Percentiles rank a stretch among this genome's conserved stretches.
Evolutionary conservation across 1,140 invertebrate species (phyloP).

Genomic region (Ceratina japonica): DNA sequence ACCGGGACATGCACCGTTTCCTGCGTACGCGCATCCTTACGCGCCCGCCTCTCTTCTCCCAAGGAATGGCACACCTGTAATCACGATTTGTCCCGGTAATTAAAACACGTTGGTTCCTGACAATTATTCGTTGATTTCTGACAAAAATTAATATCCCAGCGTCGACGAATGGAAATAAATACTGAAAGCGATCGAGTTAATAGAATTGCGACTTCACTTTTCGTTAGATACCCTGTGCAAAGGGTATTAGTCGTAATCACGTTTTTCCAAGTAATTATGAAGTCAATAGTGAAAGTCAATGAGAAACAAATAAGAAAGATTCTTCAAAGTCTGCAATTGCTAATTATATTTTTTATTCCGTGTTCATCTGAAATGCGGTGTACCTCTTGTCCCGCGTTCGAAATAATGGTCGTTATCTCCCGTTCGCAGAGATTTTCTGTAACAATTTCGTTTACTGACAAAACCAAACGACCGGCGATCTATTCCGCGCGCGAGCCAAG

Average conservation of each 20-base stretch:
- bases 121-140: background rate
- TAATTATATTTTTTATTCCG: background rate
- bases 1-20: constrained; percentile 59
- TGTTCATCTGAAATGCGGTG: background rate
- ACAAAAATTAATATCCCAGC: background rate
- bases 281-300: too few species aligned
- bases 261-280: too few species aligned
- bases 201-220: too few species aligned
- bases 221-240: too few species aligned
- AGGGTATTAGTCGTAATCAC: too few species aligned
- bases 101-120: constrained; percentile 11
- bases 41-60: constrained; percentile 35
- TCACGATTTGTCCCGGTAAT: constrained; percentile 16
- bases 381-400: background rate
- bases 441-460: constrained; percentile 10
- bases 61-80: constrained; percentile 49
- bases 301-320: too few species aligned
- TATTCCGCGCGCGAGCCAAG: constrained; percentile 36
- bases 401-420: background rate
- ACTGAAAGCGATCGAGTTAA: too few species aligned
- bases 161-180: too few species aligned
- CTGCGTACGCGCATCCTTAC: constrained; percentile 65
- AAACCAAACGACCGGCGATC: background rate
- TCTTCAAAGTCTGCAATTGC: too few species aligned
- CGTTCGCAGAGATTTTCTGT: background rate